Evolutionary conservation across 2,888 invertebrate genomes (phyloP), one percentile per base, ranked within the genome.

Genomic region (Danaus chrysippus): DNA sequence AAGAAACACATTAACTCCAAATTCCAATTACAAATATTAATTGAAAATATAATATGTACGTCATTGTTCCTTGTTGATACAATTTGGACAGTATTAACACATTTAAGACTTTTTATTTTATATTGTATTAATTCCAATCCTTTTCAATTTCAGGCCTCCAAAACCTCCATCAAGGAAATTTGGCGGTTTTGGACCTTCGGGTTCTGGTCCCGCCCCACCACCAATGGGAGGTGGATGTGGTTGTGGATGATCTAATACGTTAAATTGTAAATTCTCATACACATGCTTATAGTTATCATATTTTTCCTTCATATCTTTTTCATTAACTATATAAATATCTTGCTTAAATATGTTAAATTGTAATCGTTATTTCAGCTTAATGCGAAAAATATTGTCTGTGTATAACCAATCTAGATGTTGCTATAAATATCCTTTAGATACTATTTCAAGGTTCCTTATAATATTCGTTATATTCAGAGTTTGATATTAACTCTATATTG

Each of bases 171-270:
- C 85, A 1, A 78, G 77, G 59, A 88, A 84, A 68, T 90, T 85
- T 56, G 88, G 90, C 1, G 90, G 90, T 1, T 90, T 91, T 64
- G 88, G 87, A 0, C 87, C 89, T 0, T 89, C 90, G 0, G 80
- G 84, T 1, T 84, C 84, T 0, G 88, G 87, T 0, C 87, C 88
- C 0, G 69, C 90, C 0, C 84, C 90, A 0, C 88, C 91, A 0
- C 89, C 88, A 0, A 80, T 80, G 79, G 88, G 87, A 0, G 89
- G 89, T 0, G 89, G 89, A 11, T 88, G 90, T 63, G 87, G 90
- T n/a, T 87, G 90, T 67, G 87, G 86, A 1, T 61, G 63, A 61
- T 34, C 10, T 17, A 17, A 17, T 34, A 34, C 8, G 8, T 6
- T 34, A 6, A 34, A 3, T 34, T 34, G 23, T 3, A 6, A 34